These are phyloP conservation scores for Iguana delicatissima DNA, from an alignment of 2,797 vertebrate species.

Conservation along the genomic window DNA sequence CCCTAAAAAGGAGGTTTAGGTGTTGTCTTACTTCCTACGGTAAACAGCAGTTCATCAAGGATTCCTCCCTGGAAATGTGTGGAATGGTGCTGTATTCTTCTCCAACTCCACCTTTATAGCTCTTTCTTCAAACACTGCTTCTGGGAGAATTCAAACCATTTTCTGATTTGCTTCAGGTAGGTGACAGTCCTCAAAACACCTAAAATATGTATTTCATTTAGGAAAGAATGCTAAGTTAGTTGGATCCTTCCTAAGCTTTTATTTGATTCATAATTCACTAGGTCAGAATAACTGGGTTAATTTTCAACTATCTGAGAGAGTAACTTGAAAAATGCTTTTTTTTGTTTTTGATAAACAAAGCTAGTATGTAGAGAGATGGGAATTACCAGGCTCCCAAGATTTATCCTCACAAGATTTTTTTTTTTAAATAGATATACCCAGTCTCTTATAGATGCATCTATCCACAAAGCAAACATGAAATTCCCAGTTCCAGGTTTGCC, in stretches of 20 bases:
- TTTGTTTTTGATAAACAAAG: background rate
- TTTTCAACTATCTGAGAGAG: background rate
- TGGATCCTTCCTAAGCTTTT: background rate
- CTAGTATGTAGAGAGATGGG: background rate
- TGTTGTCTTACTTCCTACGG: background rate
- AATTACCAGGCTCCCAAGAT: background rate
- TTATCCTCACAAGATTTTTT: background rate
- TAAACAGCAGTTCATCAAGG: background rate
- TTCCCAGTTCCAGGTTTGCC: background rate
- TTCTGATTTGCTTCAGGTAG: constrained; percentile 3
- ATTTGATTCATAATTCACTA: background rate
- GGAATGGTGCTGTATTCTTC: background rate
- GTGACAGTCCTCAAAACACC: background rate
- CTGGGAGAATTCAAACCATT: background rate
- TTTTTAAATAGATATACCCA: background rate
- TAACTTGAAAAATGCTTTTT: background rate
- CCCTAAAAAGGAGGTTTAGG: background rate
- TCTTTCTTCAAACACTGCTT: background rate
- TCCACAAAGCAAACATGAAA: background rate
- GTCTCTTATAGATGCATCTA: background rate
- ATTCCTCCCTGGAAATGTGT: background rate
- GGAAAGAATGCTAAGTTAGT: background rate
- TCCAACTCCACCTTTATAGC: constrained; percentile 4
- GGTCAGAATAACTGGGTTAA: background rate
- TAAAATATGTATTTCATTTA: background rate